phyloP scores from a whole-genome alignment of 2,888 invertebrate genomes.

The Nephrocerus scutellatus region DNA sequence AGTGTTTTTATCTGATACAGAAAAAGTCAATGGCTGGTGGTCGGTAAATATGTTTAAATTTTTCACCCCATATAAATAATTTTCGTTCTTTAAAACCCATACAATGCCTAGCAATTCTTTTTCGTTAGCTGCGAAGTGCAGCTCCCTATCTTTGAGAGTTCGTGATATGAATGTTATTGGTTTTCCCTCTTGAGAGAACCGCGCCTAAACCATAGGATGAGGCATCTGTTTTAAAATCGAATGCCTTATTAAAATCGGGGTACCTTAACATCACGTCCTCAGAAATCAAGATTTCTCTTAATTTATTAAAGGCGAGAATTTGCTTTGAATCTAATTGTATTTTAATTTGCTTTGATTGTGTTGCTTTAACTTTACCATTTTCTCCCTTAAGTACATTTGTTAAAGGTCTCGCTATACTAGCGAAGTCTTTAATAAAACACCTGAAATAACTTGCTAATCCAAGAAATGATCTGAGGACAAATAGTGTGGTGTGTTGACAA shows the following conservation, averaged over 20 bases:
- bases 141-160: conserved; percentile 6
- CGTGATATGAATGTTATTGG: conserved; percentile 13
- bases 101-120: conserved; percentile 7
- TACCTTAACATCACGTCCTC: conserved; percentile 11
- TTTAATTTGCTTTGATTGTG: conserved; percentile 1
- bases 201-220: conserved; percentile 7
- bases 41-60: no score
- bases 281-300: conserved; percentile 8
- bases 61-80: conserved; percentile 7
- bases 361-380: conserved; percentile 6
- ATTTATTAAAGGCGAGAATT: conserved; percentile 4
- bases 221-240: conserved; percentile 8
- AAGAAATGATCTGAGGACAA: conserved; percentile 7
- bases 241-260: conserved; percentile 6
- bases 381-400: conserved; percentile 7
- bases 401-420: conserved; percentile 5
- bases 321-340: conserved; percentile 3
- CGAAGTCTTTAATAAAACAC: conserved; percentile 9
- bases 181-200: conserved; percentile 6
- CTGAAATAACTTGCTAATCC: conserved; percentile 10
- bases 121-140: conserved; percentile 7
- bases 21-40: no score
- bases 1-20: no score
- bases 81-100: conserved; percentile 6
- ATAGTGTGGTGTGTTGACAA: conserved; percentile 2